These are phyloP conservation scores for Dascillus cervinus DNA, from an alignment of 2,888 invertebrate genomes.

Conservation along the genomic window DNA sequence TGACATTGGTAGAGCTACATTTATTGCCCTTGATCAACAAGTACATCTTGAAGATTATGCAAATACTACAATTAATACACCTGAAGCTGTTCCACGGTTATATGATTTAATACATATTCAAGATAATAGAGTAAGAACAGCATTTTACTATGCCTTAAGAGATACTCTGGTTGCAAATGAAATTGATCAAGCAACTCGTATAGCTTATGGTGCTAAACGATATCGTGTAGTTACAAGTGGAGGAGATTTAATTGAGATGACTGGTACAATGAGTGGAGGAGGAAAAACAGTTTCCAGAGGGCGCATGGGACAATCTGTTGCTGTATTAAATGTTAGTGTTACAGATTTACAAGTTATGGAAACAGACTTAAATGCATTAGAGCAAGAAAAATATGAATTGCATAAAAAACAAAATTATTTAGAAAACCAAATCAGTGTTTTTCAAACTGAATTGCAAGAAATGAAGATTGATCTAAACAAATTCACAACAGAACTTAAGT, in stretches of 20 bases:
- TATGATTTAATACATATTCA: slow-evolving; percentile 82
- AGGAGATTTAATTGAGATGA: slow-evolving; percentile 79
- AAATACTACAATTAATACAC: slow-evolving; percentile 50
- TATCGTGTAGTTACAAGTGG: slow-evolving; percentile 80
- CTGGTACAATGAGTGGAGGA: slow-evolving; percentile 94
- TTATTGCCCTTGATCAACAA: slow-evolving; percentile 84
- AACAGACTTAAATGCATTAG: slow-evolving; percentile 38
- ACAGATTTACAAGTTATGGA: slow-evolving; percentile 54
- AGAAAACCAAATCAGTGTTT: slow-evolving; percentile 49
- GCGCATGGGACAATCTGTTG: slow-evolving; percentile 71
- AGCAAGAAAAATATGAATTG: slow-evolving; percentile 39
- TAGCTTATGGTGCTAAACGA: slow-evolving; percentile 70
- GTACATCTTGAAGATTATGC: slow-evolving; percentile 48
- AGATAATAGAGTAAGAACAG: slow-evolving; percentile 68
- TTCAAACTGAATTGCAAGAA: slow-evolving; percentile 41
- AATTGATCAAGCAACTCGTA: slow-evolving; percentile 80
- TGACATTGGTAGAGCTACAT: slow-evolving; percentile 77
- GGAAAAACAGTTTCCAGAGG: slow-evolving; percentile 68
- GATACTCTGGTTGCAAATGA: slow-evolving; percentile 85
- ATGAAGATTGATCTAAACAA: slow-evolving; percentile 44
- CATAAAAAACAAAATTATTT: slow-evolving; percentile 49
- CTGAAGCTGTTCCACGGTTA: slow-evolving; percentile 80
- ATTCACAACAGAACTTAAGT: slow-evolving; percentile 43
- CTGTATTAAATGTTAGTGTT: slow-evolving; percentile 30
- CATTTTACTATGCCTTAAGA: slow-evolving; percentile 83